phyloP scores from a whole-genome alignment of 2,888 invertebrate genomes.

The Portevinia maculata region DNA sequence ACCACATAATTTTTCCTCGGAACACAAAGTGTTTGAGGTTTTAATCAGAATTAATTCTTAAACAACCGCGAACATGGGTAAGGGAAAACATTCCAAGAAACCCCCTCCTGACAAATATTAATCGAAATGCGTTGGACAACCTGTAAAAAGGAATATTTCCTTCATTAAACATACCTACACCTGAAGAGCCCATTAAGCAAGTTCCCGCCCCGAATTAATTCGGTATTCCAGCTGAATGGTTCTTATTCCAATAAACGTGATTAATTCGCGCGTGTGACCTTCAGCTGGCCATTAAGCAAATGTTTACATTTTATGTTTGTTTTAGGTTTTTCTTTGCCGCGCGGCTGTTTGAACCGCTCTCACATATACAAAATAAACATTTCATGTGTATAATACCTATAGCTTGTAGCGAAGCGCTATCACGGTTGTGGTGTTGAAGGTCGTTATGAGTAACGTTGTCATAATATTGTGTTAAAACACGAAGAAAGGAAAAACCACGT shows the following conservation, averaged over 20 bases:
- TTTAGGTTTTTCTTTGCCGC: background rate
- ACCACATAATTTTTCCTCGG: background rate
- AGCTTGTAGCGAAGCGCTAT: too few relatives aligned
- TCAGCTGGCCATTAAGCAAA: conserved; percentile 11
- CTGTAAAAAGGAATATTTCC: background rate
- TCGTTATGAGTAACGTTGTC: too few relatives aligned
- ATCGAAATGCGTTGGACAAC: background rate
- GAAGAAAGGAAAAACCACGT: too few relatives aligned
- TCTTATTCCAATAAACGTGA: background rate
- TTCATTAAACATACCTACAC: background rate
- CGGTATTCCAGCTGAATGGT: background rate
- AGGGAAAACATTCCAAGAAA: background rate
- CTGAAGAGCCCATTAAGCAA: background rate
- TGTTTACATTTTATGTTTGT: conserved; percentile 5
- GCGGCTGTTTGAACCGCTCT: conserved; percentile 3
- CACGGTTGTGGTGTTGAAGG: too few relatives aligned
- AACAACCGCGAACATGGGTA: background rate
- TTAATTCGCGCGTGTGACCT: conserved; percentile 8
- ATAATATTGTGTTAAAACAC: too few relatives aligned
- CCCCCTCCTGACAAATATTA: background rate
- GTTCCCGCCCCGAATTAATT: too few relatives aligned
- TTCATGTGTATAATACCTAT: too few relatives aligned
- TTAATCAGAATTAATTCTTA: conserved; percentile 12
- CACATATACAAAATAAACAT: conserved; percentile 23
- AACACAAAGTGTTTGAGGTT: conserved; percentile 4